Evolutionary conservation across 2,888 invertebrate species (phyloP).

Genomic region (Candidula unifasciata): DNA sequence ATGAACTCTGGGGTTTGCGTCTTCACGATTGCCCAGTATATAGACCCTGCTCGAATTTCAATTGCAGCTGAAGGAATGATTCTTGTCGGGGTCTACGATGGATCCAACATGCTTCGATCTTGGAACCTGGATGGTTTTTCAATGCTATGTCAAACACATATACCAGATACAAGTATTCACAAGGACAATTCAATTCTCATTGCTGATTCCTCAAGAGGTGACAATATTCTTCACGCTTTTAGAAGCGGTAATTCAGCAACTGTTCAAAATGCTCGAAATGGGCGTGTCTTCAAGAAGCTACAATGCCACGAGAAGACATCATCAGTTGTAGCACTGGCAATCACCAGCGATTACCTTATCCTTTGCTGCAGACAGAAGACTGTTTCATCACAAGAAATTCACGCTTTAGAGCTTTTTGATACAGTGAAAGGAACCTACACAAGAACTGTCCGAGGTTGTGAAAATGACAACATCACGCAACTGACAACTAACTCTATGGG

Average conservation of each 20-base stretch:
- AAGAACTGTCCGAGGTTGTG: constrained; percentile 73
- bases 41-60: constrained; percentile 71
- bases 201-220: constrained; percentile 64
- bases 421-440: constrained; percentile 68
- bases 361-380: constrained; percentile 72
- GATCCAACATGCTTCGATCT: constrained; percentile 68
- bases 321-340: constrained; percentile 71
- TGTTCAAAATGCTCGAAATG: constrained; percentile 69
- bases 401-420: constrained; percentile 74
- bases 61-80: constrained; percentile 68
- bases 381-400: constrained; percentile 72
- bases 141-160: constrained; percentile 60
- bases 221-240: constrained; percentile 72
- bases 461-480: constrained; percentile 67
- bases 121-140: constrained; percentile 67
- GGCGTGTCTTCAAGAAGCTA: constrained; percentile 68
- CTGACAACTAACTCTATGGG: constrained; percentile 71
- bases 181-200: constrained; percentile 71
- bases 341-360: constrained; percentile 73
- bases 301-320: constrained; percentile 69
- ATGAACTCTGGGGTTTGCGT: constrained; percentile 63
- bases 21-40: constrained; percentile 62
- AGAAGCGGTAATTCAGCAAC: constrained; percentile 68
- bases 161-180: constrained; percentile 65
- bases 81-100: constrained; percentile 72